Conservation (phyloP, 2,113 vertebrate genomes). For the Meles meles region DNA sequence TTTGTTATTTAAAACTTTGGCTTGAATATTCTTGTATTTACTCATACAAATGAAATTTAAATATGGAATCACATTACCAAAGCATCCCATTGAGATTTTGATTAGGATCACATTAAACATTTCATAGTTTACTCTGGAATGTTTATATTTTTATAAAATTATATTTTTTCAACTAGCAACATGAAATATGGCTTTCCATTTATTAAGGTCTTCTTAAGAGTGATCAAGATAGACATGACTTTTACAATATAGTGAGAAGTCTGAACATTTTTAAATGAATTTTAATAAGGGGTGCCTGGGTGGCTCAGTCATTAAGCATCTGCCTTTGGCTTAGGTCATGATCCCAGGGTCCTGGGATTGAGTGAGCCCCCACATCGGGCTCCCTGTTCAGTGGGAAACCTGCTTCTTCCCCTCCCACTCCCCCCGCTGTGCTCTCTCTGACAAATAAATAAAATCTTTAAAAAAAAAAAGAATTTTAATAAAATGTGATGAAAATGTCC, state of each 20-base stretch:
- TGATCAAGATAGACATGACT: background rate
- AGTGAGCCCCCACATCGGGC: too few species aligned
- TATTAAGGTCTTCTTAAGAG: background rate
- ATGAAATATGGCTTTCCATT: background rate
- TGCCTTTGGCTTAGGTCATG: too few species aligned
- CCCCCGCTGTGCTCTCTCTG: too few species aligned
- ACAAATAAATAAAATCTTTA: background rate
- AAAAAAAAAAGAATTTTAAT: background rate
- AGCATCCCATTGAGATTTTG: background rate
- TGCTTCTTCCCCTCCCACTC: too few species aligned
- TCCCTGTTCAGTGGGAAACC: too few species aligned
- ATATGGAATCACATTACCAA: background rate
- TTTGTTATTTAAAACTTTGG: background rate
- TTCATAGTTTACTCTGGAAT: background rate
- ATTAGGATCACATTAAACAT: background rate
- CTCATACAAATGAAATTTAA: background rate
- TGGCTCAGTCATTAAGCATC: too few species aligned
- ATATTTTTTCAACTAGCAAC: background rate
- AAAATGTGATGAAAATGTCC: background rate
- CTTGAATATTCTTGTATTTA: background rate
- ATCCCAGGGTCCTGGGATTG: too few species aligned
- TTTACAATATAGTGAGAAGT: background rate
- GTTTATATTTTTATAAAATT: background rate
- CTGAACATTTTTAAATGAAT: background rate
- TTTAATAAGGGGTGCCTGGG: background rate